These are phyloP conservation scores for Trachelus iudaicus DNA, from an alignment of 2,888 invertebrate genomes.

Conservation along the genomic window DNA sequence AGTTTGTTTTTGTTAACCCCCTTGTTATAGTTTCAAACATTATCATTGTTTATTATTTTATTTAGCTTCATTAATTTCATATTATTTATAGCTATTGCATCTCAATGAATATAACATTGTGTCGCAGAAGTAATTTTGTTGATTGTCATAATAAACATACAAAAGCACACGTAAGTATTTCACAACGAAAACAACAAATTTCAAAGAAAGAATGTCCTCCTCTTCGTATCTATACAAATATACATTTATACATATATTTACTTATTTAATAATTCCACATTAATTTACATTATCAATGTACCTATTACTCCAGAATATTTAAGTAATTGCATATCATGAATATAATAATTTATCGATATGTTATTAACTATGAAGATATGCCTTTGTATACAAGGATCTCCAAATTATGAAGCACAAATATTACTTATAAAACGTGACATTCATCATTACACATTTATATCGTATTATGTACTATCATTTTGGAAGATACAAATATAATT, in stretches of 20 bases:
- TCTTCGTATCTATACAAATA: not conserved
- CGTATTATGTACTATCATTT: not conserved
- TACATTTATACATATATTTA: not conserved
- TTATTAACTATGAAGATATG: not conserved
- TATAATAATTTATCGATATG: not conserved
- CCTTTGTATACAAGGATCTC: not conserved
- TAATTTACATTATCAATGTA: constrained; percentile 8
- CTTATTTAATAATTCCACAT: not conserved
- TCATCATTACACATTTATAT: not conserved
- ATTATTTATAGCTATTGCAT: constrained; percentile 4
- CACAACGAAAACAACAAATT: not conserved
- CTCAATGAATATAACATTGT: constrained; percentile 15
- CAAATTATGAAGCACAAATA: not conserved
- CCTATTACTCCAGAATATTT: not conserved
- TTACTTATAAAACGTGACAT: not conserved
- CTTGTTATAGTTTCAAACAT: not conserved
- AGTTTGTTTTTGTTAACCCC: not conserved
- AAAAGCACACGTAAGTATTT: not conserved
- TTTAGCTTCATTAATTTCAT: not conserved
- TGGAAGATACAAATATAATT: not conserved
- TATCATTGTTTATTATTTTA: not conserved
- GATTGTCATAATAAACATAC: constrained; percentile 18
- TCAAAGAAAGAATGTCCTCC: not conserved
- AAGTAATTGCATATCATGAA: not conserved
- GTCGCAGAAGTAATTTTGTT: constrained; percentile 17